Conservation (phyloP, 2,888 invertebrate genomes). For the Macrosiphum euphorbiae region DNA sequence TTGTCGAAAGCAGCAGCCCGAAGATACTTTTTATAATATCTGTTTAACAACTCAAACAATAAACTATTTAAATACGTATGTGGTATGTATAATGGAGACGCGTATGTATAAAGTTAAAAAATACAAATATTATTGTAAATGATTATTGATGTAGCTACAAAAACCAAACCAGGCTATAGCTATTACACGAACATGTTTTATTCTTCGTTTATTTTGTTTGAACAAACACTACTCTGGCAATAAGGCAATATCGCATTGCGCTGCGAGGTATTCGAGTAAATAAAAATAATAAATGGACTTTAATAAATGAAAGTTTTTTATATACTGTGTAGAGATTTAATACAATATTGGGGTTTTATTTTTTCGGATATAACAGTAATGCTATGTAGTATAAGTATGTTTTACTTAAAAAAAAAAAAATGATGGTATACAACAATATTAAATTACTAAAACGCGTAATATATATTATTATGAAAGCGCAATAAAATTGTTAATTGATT, state of each 20-base stretch:
- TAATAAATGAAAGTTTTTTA: slow-evolving; percentile 9
- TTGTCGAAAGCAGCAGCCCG: too few species aligned
- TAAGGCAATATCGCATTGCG: neutral
- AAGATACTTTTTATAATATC: too few species aligned
- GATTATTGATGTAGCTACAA: neutral
- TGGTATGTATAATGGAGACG: neutral
- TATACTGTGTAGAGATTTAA: neutral
- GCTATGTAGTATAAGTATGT: neutral
- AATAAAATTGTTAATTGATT: neutral
- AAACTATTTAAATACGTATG: neutral
- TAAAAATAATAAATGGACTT: slow-evolving; percentile 26
- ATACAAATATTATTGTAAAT: neutral
- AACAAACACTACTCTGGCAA: neutral
- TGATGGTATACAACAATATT: neutral
- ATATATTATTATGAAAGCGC: neutral
- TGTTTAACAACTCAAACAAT: neutral
- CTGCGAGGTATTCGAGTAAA: neutral
- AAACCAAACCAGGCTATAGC: neutral
- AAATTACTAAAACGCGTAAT: neutral
- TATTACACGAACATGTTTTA: neutral
- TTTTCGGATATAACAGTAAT: neutral
- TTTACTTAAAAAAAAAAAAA: neutral
- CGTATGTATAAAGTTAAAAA: neutral
- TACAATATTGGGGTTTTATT: neutral
- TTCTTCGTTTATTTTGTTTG: slow-evolving; percentile 8